These are phyloP conservation scores for Enteromius thamalakanensis DNA, from an alignment of 2,797 vertebrate species.

Conservation along the genomic window DNA sequence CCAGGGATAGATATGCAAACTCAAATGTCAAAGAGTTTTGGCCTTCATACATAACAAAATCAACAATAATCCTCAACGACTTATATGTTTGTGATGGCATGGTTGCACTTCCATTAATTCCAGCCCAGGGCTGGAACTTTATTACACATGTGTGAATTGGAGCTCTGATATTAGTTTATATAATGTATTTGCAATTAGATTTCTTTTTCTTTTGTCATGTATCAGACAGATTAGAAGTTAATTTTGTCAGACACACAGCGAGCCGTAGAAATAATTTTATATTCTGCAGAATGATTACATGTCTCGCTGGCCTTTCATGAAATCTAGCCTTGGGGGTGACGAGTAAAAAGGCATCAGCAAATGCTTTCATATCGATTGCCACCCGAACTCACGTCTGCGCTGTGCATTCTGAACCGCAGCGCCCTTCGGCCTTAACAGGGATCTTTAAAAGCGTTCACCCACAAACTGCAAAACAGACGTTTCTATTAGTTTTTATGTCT, in stretches of 20 bases:
- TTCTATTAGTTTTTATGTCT: conserved; percentile 37
- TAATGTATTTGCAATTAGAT: background rate
- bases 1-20: background rate
- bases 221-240: conserved; percentile 2
- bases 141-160: background rate
- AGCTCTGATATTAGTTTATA: background rate
- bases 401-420: background rate
- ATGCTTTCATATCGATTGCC: conserved; percentile 46
- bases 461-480: conserved; percentile 31
- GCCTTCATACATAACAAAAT: background rate
- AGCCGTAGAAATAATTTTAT: conserved; percentile 9
- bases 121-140: conserved; percentile 1
- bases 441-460: conserved; percentile 17
- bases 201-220: background rate
- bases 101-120: background rate
- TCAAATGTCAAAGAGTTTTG: background rate
- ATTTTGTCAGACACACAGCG: background rate
- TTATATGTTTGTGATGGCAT: background rate
- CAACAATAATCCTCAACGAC: background rate
- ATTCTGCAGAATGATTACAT: conserved; percentile 39
- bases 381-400: conserved; percentile 8
- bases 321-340: conserved; percentile 45
- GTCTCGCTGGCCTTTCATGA: conserved; percentile 30
- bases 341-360: conserved; percentile 36
- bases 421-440: conserved; percentile 9